phyloP scores from a whole-genome alignment of 2,113 vertebrate genomes.

The Lepus europaeus region DNA sequence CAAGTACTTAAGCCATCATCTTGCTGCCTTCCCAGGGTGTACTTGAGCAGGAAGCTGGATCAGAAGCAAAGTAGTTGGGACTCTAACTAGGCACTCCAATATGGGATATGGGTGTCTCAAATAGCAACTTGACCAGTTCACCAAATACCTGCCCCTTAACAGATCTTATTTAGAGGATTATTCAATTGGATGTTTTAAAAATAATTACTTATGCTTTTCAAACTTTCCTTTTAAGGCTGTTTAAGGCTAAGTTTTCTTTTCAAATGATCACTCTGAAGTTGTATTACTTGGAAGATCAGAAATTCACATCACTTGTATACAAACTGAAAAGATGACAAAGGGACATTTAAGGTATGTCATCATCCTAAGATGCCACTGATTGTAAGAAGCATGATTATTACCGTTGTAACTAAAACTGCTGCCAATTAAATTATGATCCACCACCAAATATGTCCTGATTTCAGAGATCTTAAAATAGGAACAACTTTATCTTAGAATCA shows the following conservation, averaged over 20 bases:
- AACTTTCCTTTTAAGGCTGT: slow-evolving; percentile 36
- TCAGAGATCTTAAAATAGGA: slow-evolving; percentile 56
- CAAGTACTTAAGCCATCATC: no score
- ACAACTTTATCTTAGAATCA: slow-evolving; percentile 21
- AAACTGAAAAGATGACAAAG: slow-evolving; percentile 55
- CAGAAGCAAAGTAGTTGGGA: no score
- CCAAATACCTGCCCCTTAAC: neutral
- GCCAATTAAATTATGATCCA: slow-evolving; percentile 47
- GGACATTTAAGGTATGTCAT: slow-evolving; percentile 32
- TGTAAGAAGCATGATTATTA: slow-evolving; percentile 42
- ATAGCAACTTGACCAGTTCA: no score
- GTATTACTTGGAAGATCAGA: slow-evolving; percentile 51
- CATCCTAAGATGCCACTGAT: slow-evolving; percentile 32
- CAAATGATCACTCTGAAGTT: slow-evolving; percentile 24
- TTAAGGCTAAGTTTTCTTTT: slow-evolving; percentile 66
- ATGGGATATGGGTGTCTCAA: no score
- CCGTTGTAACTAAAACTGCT: neutral
- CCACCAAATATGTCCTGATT: slow-evolving; percentile 29
- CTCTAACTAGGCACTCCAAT: no score
- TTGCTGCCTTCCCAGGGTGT: no score
- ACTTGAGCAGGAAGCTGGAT: no score
- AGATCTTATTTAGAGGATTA: slow-evolving; percentile 63
- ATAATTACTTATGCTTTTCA: slow-evolving; percentile 62
- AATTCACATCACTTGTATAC: slow-evolving; percentile 35
- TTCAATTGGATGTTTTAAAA: slow-evolving; percentile 60